Base-by-base conservation (phyloP, 2,888 invertebrate species). In the Cyrtodaria siliqua region DNA sequence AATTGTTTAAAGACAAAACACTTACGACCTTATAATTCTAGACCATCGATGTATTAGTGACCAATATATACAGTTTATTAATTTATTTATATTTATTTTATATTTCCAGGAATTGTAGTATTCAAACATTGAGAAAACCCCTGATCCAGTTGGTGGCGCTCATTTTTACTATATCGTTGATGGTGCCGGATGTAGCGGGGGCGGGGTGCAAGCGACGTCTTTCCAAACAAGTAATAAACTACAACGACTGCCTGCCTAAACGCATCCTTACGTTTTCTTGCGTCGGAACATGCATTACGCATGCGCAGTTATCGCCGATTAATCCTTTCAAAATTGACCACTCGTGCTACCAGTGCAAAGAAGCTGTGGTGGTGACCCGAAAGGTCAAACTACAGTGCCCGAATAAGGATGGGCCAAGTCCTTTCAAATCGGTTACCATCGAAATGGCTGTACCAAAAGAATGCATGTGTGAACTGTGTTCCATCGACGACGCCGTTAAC, bases 311-410 rank as follows among this genome's bases (percentile, higher is more conserved):
- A 6, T 60, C 69, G 1, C 20, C 53, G 9, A 55, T 42, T 26
- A 60, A 66, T 33, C 75, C 75, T 2, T 50, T 69, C 16, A 42
- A 60, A 12, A 61, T 75, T 20, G 56, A 60, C 8, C 69, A 44
- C 20, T 47, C 69, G 8, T 75, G 75, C 50, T 60, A 44, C n/a
- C 75, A 75, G 47, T 75, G 75, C 29, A 69, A 60, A 49, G 75
- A 75, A 49, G 44, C 64, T 2, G 55, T 56, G 2, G 27, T 69
- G 18, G 29, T 40, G 14, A 42, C 33, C 9, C 44, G 66, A 49
- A 52, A 40, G 23, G 60, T 75, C 2, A 55, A 59, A 24, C 26
- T 75, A 6, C 50, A 50, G 26, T 75, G 75, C 50, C 75, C 75
- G n/a, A 63, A 61, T 42, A 6, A 27, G 0, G 59, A 68, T 3